Percentiles rank a stretch among this genome's conserved stretches.
phyloP scores from a whole-genome alignment of 2,888 invertebrate species.

The Dasypolia templi region DNA sequence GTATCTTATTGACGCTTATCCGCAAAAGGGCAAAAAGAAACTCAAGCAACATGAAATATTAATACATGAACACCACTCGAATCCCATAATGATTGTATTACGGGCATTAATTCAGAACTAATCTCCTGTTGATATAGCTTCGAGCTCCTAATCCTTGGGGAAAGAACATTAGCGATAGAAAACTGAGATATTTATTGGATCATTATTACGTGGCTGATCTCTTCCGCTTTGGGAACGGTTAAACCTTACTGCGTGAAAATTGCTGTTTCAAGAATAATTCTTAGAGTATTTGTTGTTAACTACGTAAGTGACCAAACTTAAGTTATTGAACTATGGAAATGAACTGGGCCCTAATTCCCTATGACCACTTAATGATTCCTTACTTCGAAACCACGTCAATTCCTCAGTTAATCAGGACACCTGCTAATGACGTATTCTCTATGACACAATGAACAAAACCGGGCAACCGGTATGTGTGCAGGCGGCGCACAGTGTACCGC shows the following conservation, averaged over 20 bases:
- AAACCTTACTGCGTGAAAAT: not conserved
- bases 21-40: conserved; percentile 28
- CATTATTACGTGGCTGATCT: conserved; percentile 54
- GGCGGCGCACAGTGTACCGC: too few relatives aligned
- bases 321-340: not conserved
- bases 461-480: too few relatives aligned
- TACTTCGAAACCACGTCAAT: too few relatives aligned
- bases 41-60: conserved; percentile 39
- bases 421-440: too few relatives aligned
- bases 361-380: too few relatives aligned
- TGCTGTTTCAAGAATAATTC: not conserved
- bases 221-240: conserved; percentile 18
- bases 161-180: conserved; percentile 57
- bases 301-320: not conserved
- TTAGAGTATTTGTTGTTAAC: not conserved
- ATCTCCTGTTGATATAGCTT: conserved; percentile 54
- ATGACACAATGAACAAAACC: too few relatives aligned
- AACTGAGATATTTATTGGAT: conserved; percentile 60
- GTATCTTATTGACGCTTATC: conserved; percentile 23
- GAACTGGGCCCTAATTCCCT: too few relatives aligned
- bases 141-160: conserved; percentile 47
- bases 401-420: too few relatives aligned
- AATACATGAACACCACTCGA: conserved; percentile 48
- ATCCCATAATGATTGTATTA: conserved; percentile 48
- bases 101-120: conserved; percentile 58